These are phyloP conservation scores for Dendrophyllia cribrosa DNA, from an alignment of 64 coral and sea anemone species.

Conservation along the genomic window DNA sequence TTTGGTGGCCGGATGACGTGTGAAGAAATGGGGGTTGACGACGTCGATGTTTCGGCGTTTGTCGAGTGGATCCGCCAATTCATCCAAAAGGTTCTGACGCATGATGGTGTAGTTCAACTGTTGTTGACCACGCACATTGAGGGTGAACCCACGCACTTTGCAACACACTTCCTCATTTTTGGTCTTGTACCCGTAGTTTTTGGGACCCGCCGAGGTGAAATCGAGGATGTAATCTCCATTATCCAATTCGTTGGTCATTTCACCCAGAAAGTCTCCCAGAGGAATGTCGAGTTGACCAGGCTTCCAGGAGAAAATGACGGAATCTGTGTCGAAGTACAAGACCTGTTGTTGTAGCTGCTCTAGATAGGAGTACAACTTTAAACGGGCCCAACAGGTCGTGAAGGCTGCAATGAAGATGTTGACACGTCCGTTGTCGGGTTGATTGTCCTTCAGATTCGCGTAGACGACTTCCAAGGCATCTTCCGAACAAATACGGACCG, in stretches of 20 bases:
- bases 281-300: background rate
- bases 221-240: slow-evolving; percentile 9
- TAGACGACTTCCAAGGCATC: background rate
- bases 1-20: background rate
- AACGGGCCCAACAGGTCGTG: background rate
- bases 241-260: background rate
- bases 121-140: background rate
- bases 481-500: background rate
- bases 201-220: background rate
- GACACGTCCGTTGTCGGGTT: background rate
- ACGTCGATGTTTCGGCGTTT: background rate
- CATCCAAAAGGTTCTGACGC: background rate
- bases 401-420: background rate
- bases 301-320: background rate
- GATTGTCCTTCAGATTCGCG: background rate
- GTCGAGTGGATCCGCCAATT: background rate
- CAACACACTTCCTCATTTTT: background rate
- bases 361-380: background rate
- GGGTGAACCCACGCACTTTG: slow-evolving; percentile 20
- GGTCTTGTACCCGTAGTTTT: slow-evolving; percentile 23
- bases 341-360: background rate
- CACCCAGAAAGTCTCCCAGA: background rate
- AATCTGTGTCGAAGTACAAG: background rate
- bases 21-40: background rate
- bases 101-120: background rate